Conservation (phyloP, 2,797 vertebrate genomes). For the Poliocrania exsul region DNA sequence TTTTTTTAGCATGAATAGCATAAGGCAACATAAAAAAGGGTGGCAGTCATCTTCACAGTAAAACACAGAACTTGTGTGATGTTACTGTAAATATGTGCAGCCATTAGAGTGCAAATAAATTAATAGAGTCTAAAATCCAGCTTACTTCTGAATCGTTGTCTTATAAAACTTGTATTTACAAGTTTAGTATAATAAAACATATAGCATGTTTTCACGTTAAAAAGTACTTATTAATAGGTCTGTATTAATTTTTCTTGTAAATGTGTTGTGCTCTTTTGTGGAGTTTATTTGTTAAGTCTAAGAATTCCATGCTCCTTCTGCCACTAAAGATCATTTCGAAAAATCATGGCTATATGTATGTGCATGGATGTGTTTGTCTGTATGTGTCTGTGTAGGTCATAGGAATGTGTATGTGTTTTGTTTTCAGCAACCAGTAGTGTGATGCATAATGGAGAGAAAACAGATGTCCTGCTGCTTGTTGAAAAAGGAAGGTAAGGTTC, state of each 20-base stretch:
- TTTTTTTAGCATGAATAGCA: not conserved
- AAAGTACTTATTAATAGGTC: not conserved
- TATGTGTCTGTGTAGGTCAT: not conserved
- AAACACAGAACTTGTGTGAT: not conserved
- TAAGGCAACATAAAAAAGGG: not conserved
- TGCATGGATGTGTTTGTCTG: not conserved
- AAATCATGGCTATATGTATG: rapidly evolving
- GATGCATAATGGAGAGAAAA: conserved; percentile 88
- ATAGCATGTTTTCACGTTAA: not conserved
- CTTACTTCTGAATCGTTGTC: not conserved
- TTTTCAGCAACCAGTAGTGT: conserved; percentile 86
- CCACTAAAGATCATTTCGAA: not conserved
- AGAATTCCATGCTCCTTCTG: not conserved
- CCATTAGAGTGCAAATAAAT: not conserved
- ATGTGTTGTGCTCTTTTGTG: not conserved
- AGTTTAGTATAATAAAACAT: not conserved
- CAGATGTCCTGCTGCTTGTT: conserved; percentile 91
- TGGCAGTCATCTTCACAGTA: not conserved
- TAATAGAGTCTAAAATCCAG: not conserved
- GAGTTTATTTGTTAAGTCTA: not conserved
- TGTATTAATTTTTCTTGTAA: not conserved
- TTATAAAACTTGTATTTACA: not conserved
- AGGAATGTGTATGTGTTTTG: not conserved
- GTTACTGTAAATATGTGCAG: not conserved
- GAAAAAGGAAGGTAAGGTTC: conserved; percentile 90